A percentile compares a stretch with the other conserved stretches of the same genome.
Conservation (phyloP, 2,888 invertebrate genomes). For the Ennomos erosarius region DNA sequence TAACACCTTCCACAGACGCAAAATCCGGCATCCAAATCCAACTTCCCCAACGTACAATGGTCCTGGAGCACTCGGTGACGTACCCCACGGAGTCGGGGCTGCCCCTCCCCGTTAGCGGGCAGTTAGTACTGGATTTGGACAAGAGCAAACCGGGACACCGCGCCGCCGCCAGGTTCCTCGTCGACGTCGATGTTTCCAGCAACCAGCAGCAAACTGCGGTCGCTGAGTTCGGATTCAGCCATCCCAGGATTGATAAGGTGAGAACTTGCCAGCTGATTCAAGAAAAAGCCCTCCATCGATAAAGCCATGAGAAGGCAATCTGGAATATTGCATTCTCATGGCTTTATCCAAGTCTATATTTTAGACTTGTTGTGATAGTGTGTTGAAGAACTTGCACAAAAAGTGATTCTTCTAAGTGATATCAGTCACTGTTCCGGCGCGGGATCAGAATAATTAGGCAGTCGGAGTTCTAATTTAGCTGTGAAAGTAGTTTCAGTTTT, state of each 20-base stretch:
- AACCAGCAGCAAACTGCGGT: slow-evolving; percentile 78
- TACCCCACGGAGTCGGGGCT: slow-evolving; percentile 72
- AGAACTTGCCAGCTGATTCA: not conserved
- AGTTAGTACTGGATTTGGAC: slow-evolving; percentile 88
- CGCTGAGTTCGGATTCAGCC: slow-evolving; percentile 87
- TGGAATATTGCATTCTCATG: too few species aligned
- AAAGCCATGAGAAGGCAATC: too few species aligned
- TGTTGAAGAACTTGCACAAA: too few species aligned
- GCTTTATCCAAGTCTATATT: too few species aligned
- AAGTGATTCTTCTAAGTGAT: too few species aligned
- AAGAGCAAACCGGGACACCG: slow-evolving; percentile 90
- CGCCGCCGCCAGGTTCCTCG: slow-evolving; percentile 82
- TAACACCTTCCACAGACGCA: slow-evolving; percentile 52
- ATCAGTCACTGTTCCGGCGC: too few species aligned
- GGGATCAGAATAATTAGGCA: too few species aligned
- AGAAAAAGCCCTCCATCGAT: too few species aligned
- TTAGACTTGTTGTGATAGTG: too few species aligned
- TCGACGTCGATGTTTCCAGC: slow-evolving; percentile 77
- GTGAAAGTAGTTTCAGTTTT: too few species aligned
- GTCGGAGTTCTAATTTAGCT: too few species aligned
- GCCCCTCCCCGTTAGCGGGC: slow-evolving; percentile 87
- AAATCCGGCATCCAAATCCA: slow-evolving; percentile 84
- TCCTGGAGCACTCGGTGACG: slow-evolving; percentile 84
- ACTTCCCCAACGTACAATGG: slow-evolving; percentile 88
- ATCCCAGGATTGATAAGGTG: slow-evolving; percentile 88